Evolutionary conservation across 2,888 invertebrate genomes (phyloP).

Genomic region (Ormyrus labotus): DNA sequence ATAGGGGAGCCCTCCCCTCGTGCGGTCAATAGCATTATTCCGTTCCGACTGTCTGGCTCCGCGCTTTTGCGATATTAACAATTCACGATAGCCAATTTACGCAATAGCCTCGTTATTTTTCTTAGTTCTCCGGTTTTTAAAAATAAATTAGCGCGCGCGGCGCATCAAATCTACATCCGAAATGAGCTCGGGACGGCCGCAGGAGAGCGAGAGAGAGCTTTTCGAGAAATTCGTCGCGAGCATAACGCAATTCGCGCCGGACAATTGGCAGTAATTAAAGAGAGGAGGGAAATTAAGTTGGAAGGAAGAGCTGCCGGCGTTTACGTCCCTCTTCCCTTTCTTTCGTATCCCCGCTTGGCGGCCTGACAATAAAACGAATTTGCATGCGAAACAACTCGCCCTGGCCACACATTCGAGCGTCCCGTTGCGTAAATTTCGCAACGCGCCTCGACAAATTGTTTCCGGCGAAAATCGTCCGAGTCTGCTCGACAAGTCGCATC

Average conservation of each 20-base stretch:
- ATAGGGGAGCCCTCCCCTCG: background rate
- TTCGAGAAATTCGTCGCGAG: slow-evolving; percentile 57
- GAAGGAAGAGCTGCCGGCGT: slow-evolving; percentile 68
- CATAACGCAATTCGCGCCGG: slow-evolving; percentile 72
- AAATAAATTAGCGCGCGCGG: background rate
- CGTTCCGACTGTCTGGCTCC: background rate
- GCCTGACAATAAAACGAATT: slow-evolving; percentile 73
- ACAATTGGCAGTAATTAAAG: slow-evolving; percentile 74
- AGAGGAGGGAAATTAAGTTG: slow-evolving; percentile 72
- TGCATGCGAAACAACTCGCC: slow-evolving; percentile 71
- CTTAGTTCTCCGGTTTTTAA: background rate
- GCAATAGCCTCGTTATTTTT: slow-evolving; percentile 6
- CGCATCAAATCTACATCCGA: slow-evolving; percentile 56
- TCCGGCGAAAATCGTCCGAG: slow-evolving; percentile 64
- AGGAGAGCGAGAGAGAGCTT: background rate
- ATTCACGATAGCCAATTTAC: slow-evolving; percentile 24
- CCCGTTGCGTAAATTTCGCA: slow-evolving; percentile 63
- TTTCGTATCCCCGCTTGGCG: slow-evolving; percentile 59
- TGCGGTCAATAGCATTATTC: slow-evolving; percentile 36
- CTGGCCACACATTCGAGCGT: slow-evolving; percentile 56
- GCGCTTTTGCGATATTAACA: slow-evolving; percentile 31
- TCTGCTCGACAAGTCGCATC: slow-evolving; percentile 26
- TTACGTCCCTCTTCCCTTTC: slow-evolving; percentile 65
- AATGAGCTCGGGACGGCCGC: slow-evolving; percentile 31
- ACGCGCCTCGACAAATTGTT: slow-evolving; percentile 61